Conservation (phyloP, 2,113 vertebrate species). For the Anarrhichthys ocellatus region DNA sequence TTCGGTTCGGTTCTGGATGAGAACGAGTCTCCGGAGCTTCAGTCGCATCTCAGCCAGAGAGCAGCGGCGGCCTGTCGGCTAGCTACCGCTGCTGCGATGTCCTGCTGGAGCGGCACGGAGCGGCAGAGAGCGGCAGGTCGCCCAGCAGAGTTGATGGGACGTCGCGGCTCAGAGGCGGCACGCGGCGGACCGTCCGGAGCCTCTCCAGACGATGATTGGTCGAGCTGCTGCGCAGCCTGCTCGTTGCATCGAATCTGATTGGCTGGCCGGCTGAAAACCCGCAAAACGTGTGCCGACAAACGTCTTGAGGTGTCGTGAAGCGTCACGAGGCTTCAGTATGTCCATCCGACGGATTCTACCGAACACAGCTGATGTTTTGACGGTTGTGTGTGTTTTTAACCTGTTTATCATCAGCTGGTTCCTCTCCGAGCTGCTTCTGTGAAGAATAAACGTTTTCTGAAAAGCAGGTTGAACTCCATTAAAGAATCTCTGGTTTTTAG, state of each 20-base stretch:
- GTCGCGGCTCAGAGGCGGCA: constrained; percentile 28
- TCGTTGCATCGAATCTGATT: constrained; percentile 44
- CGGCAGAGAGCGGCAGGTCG: constrained; percentile 25
- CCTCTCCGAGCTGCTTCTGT: neutral
- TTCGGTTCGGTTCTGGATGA: constrained; percentile 14
- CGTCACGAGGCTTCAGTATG: neutral
- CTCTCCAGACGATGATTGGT: constrained; percentile 37
- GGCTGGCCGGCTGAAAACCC: constrained; percentile 32
- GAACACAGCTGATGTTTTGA: neutral
- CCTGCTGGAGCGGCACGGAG: constrained; percentile 4
- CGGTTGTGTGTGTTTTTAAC: neutral
- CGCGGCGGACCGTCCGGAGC: neutral
- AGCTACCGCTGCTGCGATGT: constrained; percentile 28
- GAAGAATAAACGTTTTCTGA: neutral
- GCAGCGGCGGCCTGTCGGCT: constrained; percentile 42
- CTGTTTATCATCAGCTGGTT: neutral
- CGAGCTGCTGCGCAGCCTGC: constrained; percentile 53
- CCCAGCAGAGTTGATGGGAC: neutral
- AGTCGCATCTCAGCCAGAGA: constrained; percentile 69
- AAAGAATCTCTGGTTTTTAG: neutral
- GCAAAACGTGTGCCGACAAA: constrained; percentile 25
- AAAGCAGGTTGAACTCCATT: neutral
- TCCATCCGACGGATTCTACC: neutral
- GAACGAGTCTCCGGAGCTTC: no score
- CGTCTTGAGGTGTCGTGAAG: constrained; percentile 63